These are phyloP conservation scores for Saxidomus purpurata DNA, from an alignment of 1,140 invertebrate species.

Conservation along the genomic window DNA sequence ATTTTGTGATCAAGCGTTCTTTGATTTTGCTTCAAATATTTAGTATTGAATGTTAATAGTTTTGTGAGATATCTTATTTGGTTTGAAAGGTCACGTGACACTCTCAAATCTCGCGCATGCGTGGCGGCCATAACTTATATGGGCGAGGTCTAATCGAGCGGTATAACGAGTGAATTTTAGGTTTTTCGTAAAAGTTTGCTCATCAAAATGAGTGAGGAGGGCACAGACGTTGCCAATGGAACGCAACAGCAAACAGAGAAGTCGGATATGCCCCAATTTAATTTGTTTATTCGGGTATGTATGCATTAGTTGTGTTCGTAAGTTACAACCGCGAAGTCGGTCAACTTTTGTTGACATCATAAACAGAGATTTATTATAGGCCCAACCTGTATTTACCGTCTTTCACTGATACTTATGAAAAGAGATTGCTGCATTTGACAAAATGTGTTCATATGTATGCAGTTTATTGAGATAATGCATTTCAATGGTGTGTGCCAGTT, in stretches of 20 bases:
- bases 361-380: no score
- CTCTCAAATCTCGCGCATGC: conserved; percentile 49
- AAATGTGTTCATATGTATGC: no score
- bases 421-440: no score
- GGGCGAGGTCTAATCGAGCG: conserved; percentile 47
- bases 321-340: background rate
- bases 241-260: conserved; percentile 48
- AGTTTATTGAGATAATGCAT: no score
- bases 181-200: background rate
- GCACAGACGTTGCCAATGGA: conserved; percentile 55
- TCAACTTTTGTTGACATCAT: conserved; percentile 13
- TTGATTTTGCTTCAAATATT: no score
- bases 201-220: conserved; percentile 59
- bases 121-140: conserved; percentile 62
- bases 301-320: background rate
- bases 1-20: no score
- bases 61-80: no score
- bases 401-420: no score
- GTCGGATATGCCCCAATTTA: conserved; percentile 45
- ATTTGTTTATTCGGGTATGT: conserved; percentile 63
- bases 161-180: background rate
- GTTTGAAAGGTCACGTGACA: conserved; percentile 22
- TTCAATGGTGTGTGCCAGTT: no score
- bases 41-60: no score
- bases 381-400: no score